Percentiles rank a stretch among this genome's conserved stretches.
phyloP scores from a whole-genome alignment of 1,140 invertebrate genomes.

The Drosophila paulistorum region DNA sequence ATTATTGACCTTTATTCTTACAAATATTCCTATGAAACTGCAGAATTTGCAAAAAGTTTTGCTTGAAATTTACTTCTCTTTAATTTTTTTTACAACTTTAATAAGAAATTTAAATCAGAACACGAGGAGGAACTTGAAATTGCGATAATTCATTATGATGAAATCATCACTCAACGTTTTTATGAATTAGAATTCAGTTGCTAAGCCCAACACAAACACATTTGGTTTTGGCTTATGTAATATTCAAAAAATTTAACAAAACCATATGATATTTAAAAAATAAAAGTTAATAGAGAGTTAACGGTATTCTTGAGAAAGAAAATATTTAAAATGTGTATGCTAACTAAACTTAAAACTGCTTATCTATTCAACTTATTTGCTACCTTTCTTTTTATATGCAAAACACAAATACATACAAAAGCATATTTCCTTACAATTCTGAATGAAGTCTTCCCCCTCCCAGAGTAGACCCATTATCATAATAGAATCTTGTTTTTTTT shows the following conservation, averaged over 20 bases:
- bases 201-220: too few species aligned
- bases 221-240: too few species aligned
- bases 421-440: constrained; percentile 4
- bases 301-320: background rate
- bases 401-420: background rate
- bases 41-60: too few species aligned
- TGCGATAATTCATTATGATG: too few species aligned
- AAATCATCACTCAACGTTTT: too few species aligned
- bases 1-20: too few species aligned
- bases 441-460: constrained; percentile 19
- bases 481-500: constrained; percentile 36
- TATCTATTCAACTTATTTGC: constrained; percentile 1
- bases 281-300: too few species aligned
- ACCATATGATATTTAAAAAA: background rate
- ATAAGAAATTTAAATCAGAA: too few species aligned
- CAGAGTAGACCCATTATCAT: constrained; percentile 42
- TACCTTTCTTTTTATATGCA: constrained; percentile 13
- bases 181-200: too few species aligned
- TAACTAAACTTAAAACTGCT: background rate
- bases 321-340: background rate
- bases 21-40: too few species aligned
- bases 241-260: background rate
- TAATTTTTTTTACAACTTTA: too few species aligned
- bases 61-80: too few species aligned
- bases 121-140: background rate